These are phyloP conservation scores for Sinella curviseta DNA, from an alignment of 1,140 invertebrate species.

Conservation along the genomic window DNA sequence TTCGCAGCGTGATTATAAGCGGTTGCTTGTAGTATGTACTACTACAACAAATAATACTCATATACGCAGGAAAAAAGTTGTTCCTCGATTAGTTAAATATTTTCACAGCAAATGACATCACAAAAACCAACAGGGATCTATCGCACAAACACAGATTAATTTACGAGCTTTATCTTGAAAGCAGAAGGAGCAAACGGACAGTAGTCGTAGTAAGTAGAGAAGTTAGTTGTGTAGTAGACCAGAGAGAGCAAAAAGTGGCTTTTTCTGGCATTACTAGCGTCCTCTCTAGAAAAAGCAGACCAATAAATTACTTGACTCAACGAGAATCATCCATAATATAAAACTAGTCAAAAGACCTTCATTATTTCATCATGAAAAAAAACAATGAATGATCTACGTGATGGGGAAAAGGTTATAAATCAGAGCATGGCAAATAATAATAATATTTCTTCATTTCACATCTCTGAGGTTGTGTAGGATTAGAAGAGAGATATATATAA, in stretches of 20 bases:
- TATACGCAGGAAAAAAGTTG: too few relatives aligned
- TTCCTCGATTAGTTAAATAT: constrained; percentile 18
- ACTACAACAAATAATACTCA: too few relatives aligned
- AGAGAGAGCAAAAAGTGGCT: background rate
- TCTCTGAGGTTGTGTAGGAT: too few relatives aligned
- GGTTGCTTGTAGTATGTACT: too few relatives aligned
- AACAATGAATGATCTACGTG: background rate
- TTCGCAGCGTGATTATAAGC: too few relatives aligned
- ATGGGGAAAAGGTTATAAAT: constrained; percentile 14
- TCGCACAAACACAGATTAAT: too few relatives aligned
- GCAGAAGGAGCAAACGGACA: too few relatives aligned
- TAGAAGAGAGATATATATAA: too few relatives aligned
- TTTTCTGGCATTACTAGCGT: background rate
- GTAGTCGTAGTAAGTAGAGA: too few relatives aligned
- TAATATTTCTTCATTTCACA: constrained; percentile 14
- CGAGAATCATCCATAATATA: background rate
- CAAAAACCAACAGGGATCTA: too few relatives aligned
- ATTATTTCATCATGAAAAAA: constrained; percentile 3
- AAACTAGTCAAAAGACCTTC: background rate
- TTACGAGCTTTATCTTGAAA: background rate
- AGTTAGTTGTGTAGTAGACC: too few relatives aligned
- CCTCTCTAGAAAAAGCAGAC: background rate
- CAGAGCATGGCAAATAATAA: constrained; percentile 3
- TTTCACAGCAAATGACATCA: background rate
- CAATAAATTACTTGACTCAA: constrained; percentile 8